Evolutionary conservation across 1,140 invertebrate species (phyloP).

Genomic region (Drosophila malerkotliana): DNA sequence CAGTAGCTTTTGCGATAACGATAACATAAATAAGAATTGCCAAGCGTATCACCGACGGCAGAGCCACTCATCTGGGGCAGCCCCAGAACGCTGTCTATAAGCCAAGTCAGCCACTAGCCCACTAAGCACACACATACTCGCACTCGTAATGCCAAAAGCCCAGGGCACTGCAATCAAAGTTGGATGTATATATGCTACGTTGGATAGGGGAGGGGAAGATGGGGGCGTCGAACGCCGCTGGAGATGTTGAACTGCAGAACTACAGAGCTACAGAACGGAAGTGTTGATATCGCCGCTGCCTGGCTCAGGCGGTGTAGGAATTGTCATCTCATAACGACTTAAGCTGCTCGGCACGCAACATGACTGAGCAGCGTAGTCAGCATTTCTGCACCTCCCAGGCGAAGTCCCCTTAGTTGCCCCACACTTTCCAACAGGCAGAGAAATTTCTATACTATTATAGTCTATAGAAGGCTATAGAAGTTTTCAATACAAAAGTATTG

Average conservation of each 20-base stretch:
- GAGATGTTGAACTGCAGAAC: slow-evolving; percentile 8
- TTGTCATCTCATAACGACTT: slow-evolving; percentile 77
- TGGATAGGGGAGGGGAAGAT: neutral
- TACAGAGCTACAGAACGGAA: slow-evolving; percentile 49
- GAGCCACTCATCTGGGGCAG: slow-evolving; percentile 30
- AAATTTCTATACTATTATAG: neutral
- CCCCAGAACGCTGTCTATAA: slow-evolving; percentile 33
- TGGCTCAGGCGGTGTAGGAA: slow-evolving; percentile 37
- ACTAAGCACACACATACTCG: slow-evolving; percentile 12
- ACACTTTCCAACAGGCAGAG: neutral
- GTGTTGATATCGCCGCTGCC: slow-evolving; percentile 73
- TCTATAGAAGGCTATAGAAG: neutral
- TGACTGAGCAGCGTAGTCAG: slow-evolving; percentile 61
- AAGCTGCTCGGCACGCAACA: slow-evolving; percentile 69
- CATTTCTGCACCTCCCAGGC: slow-evolving; percentile 46
- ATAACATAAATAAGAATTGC: slow-evolving; percentile 43
- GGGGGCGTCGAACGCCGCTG: slow-evolving; percentile 2
- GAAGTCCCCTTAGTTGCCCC: neutral
- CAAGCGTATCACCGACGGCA: slow-evolving; percentile 36
- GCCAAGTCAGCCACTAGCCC: slow-evolving; percentile 62
- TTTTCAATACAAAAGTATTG: too few species aligned
- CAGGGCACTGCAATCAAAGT: slow-evolving; percentile 64
- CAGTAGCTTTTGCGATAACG: slow-evolving; percentile 28
- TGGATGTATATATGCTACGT: neutral
- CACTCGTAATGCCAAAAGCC: slow-evolving; percentile 45